Evolutionary conservation across 2,888 invertebrate species (phyloP).

Genomic region (Linnaemya tessellans): DNA sequence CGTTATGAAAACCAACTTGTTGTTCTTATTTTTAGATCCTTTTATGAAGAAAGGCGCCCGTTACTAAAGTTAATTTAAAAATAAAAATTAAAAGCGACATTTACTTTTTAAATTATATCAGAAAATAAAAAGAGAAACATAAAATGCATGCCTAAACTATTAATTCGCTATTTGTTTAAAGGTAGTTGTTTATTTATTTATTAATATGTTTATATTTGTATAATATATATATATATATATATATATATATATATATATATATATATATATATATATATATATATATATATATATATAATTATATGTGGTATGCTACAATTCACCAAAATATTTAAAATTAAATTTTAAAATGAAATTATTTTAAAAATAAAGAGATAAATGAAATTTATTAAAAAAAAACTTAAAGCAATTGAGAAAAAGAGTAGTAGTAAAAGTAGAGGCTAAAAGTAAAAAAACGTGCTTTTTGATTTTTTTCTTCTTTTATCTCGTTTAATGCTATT

Average conservation of each 20-base stretch:
- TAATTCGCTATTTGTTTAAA: conserved; percentile 67
- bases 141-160: conserved; percentile 71
- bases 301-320: conserved; percentile 67
- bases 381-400: conserved; percentile 59
- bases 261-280: conserved; percentile 63
- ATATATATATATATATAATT: conserved; percentile 37
- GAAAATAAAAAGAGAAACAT: conserved; percentile 62
- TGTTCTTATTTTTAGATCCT: conserved; percentile 51
- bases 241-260: conserved; percentile 43
- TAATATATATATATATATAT: conserved; percentile 47
- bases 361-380: conserved; percentile 59
- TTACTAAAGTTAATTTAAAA: conserved; percentile 75
- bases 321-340: conserved; percentile 69
- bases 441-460: conserved; percentile 68
- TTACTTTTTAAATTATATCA: conserved; percentile 59
- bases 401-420: conserved; percentile 63
- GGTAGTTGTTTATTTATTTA: conserved; percentile 54
- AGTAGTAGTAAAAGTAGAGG: conserved; percentile 64
- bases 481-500: conserved; percentile 71
- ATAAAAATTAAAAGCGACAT: conserved; percentile 75
- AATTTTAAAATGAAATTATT: conserved; percentile 59
- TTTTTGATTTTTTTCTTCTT: conserved; percentile 61
- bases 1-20: conserved; percentile 70
- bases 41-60: conserved; percentile 30
- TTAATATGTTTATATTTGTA: conserved; percentile 65